Percentiles rank a stretch among this genome's conserved stretches.
These are phyloP conservation scores for Poeciliopsis paucimaculata DNA, from an alignment of 2,797 vertebrate species.

Conservation along the genomic window DNA sequence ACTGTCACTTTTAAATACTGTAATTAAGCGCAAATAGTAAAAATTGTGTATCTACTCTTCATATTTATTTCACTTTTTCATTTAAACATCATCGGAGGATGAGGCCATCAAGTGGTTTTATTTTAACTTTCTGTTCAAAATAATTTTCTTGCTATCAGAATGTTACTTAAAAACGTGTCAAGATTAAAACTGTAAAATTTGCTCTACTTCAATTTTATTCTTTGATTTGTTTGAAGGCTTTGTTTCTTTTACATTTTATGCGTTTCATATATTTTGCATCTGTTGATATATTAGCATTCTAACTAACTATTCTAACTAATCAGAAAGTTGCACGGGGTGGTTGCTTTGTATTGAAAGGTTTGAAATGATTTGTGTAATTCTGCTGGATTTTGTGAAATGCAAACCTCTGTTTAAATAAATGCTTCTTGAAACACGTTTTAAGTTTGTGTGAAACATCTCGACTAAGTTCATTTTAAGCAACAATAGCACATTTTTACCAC, in stretches of 20 bases:
- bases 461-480: neutral
- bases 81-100: neutral
- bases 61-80: neutral
- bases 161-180: neutral
- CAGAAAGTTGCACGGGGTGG: neutral
- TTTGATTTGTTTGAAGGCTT: neutral
- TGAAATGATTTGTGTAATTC: neutral
- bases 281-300: too few species aligned
- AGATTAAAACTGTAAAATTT: neutral
- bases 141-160: neutral
- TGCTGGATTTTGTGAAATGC: neutral
- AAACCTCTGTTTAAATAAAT: neutral
- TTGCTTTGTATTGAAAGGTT: neutral
- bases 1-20: neutral
- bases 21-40: neutral
- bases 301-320: neutral
- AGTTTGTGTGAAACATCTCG: neutral
- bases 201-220: neutral
- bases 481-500: neutral
- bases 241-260: neutral
- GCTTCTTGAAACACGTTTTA: neutral
- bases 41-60: neutral
- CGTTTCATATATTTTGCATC: neutral
- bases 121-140: neutral
- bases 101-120: neutral